Conservation (phyloP, 2,888 invertebrate species). For the Spatulosminthurus flaviceps region DNA sequence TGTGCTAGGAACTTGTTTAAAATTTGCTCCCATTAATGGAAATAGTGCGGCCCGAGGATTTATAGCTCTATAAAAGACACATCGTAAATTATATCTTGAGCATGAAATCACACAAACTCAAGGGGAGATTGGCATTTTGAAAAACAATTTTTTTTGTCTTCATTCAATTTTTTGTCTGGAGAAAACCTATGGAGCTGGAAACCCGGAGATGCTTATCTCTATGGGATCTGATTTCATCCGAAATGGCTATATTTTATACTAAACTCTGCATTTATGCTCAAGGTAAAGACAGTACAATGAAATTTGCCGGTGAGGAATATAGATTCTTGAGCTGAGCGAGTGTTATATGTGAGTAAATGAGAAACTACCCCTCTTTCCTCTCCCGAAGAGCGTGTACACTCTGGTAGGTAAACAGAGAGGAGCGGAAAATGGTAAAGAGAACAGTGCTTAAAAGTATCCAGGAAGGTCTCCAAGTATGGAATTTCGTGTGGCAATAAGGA, state of each 20-base stretch:
- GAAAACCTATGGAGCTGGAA: too few species aligned
- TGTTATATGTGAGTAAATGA: neutral
- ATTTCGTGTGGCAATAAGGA: conserved; percentile 29
- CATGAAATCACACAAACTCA: too few species aligned
- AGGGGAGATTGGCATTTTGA: too few species aligned
- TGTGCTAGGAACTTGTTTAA: conserved; percentile 7
- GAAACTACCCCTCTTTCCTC: neutral
- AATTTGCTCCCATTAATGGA: neutral
- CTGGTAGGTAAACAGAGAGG: conserved; percentile 9
- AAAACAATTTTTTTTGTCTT: too few species aligned
- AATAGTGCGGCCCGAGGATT: too few species aligned
- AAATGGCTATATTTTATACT: neutral
- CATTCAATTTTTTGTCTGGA: too few species aligned
- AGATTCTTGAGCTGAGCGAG: neutral
- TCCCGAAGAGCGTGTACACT: neutral
- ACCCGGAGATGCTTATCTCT: neutral
- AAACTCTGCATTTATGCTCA: neutral
- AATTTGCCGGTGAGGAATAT: conserved; percentile 16
- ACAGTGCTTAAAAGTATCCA: neutral
- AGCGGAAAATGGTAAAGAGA: neutral
- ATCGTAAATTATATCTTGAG: too few species aligned
- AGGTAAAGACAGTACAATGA: neutral
- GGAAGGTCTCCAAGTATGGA: conserved; percentile 1
- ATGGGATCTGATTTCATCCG: neutral
- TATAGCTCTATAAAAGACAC: too few species aligned